A percentile compares a stretch with the other conserved stretches of the same genome.
phyloP scores from a whole-genome alignment of 2,113 vertebrate species.

The Paramormyrops kingsleyae region DNA sequence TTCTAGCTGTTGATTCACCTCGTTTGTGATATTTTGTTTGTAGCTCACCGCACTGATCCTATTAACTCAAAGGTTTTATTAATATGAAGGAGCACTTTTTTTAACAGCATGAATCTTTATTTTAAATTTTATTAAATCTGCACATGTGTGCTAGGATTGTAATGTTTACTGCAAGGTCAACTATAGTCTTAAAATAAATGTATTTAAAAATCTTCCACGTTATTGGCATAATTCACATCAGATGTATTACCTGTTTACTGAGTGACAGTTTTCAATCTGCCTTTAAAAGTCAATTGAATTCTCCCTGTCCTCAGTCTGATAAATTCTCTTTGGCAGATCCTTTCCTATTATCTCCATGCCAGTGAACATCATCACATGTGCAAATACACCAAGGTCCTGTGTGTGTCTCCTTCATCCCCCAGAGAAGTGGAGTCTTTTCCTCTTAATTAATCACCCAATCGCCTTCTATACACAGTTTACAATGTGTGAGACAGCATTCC shows the following conservation, averaged over 20 bases:
- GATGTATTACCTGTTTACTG: neutral
- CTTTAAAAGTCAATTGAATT: neutral
- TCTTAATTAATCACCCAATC: neutral
- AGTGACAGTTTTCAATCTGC: neutral
- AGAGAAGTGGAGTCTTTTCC: neutral
- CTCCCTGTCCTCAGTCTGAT: neutral
- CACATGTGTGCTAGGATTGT: conserved; percentile 66
- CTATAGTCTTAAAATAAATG: conserved; percentile 83
- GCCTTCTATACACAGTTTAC: neutral
- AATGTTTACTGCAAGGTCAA: conserved; percentile 70
- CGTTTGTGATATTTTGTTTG: conserved; percentile 37
- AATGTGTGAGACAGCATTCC: neutral
- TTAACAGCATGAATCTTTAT: conserved; percentile 55
- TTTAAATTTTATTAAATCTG: conserved; percentile 60
- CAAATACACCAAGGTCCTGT: neutral
- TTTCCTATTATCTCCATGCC: neutral
- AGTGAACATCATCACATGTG: neutral
- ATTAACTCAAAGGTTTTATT: conserved; percentile 43
- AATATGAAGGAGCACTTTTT: conserved; percentile 56
- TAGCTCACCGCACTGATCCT: conserved; percentile 58
- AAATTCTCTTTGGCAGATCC: neutral
- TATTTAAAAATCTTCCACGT: conserved; percentile 25
- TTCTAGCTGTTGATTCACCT: conserved; percentile 54
- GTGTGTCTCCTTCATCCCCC: neutral
- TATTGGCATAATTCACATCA: conserved; percentile 10